phyloP scores from a whole-genome alignment of 2,113 vertebrate species.

The Scolopax mira region DNA sequence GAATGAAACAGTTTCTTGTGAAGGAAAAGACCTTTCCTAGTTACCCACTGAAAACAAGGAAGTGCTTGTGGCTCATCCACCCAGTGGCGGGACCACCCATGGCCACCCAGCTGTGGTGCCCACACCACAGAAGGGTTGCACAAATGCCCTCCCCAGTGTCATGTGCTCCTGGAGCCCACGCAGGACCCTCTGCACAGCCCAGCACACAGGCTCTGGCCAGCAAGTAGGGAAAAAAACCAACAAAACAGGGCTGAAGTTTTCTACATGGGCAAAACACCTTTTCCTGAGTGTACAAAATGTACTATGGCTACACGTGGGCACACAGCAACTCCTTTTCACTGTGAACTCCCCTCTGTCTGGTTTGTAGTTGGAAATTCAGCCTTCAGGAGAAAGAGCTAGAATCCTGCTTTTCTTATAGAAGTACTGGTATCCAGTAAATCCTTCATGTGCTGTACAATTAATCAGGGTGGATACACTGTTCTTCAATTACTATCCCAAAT shows the following conservation, averaged over 20 bases:
- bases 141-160: rapidly evolving
- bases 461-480: rapidly evolving
- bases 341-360: rapidly evolving
- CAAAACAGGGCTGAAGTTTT: not conserved
- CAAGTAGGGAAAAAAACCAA: not conserved
- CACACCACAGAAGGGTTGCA: not conserved
- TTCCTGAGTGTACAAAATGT: not conserved
- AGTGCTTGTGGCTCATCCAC: rapidly evolving
- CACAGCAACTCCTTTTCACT: not conserved
- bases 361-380: not conserved
- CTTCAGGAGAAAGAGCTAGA: not conserved
- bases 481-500: not conserved
- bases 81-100: rapidly evolving
- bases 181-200: not conserved
- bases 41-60: not conserved
- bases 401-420: not conserved
- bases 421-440: not conserved
- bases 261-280: not conserved
- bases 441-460: not conserved
- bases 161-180: rapidly evolving
- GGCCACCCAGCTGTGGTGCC: rapidly evolving
- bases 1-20: rapidly evolving
- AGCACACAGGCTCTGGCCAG: rapidly evolving
- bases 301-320: not conserved
- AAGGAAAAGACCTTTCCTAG: not conserved